Percentiles rank a stretch among this genome's conserved stretches.
These are phyloP conservation scores for Rhopalosiphum maidis DNA, from an alignment of 1,140 invertebrate genomes.

Conservation along the genomic window DNA sequence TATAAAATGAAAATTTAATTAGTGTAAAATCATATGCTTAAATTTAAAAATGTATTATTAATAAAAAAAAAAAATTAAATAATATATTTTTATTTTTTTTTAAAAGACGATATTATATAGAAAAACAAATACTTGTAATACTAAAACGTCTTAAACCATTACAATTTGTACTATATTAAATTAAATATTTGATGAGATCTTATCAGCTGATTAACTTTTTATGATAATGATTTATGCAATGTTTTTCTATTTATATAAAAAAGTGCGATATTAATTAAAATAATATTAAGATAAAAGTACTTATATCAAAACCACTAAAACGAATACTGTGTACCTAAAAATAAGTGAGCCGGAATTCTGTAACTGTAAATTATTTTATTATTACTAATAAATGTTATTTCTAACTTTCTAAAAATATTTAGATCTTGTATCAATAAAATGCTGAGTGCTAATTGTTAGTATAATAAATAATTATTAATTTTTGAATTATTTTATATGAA, in stretches of 20 bases:
- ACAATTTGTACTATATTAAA: neutral
- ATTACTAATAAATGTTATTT: too few species aligned
- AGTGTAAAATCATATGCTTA: neutral
- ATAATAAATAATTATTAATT: too few species aligned
- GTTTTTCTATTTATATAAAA: neutral
- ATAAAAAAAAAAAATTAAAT: too few species aligned
- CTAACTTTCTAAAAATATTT: too few species aligned
- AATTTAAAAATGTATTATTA: neutral
- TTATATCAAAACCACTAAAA: neutral
- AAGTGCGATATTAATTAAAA: neutral
- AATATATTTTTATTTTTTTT: neutral
- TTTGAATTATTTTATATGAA: too few species aligned
- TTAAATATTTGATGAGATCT: neutral
- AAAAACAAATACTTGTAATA: neutral
- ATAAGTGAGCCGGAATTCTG: neutral
- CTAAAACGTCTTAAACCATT: neutral
- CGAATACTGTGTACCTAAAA: neutral
- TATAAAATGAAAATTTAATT: neutral
- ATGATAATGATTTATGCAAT: neutral
- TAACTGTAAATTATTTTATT: too few species aligned
- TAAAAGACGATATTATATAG: neutral
- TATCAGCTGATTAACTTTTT: neutral
- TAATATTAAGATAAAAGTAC: too few species aligned
- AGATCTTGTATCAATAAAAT: too few species aligned
- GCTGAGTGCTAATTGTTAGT: too few species aligned